Conservation (phyloP, 2,113 vertebrate species). For the Bubo scandiacus region DNA sequence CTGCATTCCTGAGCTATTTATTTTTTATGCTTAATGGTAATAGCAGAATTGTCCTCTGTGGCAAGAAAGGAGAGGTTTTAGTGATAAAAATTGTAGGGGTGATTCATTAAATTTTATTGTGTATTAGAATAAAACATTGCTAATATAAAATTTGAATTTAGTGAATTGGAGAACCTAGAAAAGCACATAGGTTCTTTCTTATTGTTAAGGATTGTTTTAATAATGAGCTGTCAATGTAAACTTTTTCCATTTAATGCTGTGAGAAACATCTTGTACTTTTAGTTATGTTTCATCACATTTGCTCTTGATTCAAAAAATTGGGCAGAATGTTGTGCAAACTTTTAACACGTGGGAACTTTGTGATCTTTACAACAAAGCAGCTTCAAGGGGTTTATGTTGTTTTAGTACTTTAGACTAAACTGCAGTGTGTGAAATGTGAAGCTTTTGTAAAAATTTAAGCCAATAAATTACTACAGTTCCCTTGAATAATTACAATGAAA, state of each 20-base stretch:
- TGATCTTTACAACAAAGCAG: slow-evolving; percentile 1
- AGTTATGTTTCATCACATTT: not conserved
- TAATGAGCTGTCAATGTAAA: not conserved
- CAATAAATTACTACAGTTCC: not conserved
- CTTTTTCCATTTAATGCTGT: not conserved
- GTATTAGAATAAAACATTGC: not conserved
- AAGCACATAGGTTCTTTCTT: not conserved
- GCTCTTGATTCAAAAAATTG: not conserved
- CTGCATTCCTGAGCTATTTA: not conserved
- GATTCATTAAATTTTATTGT: not conserved
- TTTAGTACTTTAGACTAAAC: not conserved
- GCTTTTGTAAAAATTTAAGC: slow-evolving; percentile 28
- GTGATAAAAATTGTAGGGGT: not conserved
- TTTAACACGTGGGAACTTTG: slow-evolving; percentile 5
- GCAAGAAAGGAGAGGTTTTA: not conserved
- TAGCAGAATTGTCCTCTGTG: not conserved
- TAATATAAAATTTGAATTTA: not conserved
- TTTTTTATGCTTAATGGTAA: not conserved
- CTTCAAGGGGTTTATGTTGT: not conserved
- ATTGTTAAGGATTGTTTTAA: not conserved
- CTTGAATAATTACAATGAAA: slow-evolving; percentile 23
- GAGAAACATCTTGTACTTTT: not conserved
- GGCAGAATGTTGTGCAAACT: not conserved
- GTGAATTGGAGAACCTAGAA: not conserved
- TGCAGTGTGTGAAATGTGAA: not conserved